phyloP scores from a whole-genome alignment of 2,888 invertebrate species.

The Homarus gammarus region DNA sequence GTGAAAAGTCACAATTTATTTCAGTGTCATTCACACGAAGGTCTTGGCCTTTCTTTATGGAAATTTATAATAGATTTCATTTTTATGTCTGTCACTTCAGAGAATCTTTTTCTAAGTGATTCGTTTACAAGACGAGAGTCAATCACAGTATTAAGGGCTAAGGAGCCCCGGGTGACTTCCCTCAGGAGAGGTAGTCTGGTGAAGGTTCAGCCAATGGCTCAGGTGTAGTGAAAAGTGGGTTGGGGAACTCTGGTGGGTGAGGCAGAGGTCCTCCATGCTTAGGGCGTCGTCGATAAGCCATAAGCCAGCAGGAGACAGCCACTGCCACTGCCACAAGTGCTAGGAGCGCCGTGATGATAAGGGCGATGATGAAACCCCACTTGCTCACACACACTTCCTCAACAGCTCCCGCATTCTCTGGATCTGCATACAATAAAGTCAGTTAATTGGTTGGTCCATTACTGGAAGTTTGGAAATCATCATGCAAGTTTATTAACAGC shows the following conservation, averaged over 20 bases:
- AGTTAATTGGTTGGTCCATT: neutral
- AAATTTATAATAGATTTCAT: neutral
- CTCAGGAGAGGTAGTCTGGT: slow-evolving; percentile 85
- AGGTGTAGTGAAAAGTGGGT: slow-evolving; percentile 92
- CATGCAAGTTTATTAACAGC: too few species aligned
- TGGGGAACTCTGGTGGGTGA: slow-evolving; percentile 96
- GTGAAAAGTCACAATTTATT: neutral
- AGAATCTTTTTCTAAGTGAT: neutral
- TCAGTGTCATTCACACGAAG: neutral
- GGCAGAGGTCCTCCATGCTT: slow-evolving; percentile 93
- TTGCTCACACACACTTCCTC: slow-evolving; percentile 96
- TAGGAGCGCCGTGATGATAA: slow-evolving; percentile 93
- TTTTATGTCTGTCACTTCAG: neutral
- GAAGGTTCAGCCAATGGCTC: slow-evolving; percentile 90
- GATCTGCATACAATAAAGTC: slow-evolving; percentile 6
- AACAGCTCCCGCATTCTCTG: slow-evolving; percentile 43
- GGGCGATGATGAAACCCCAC: slow-evolving; percentile 93
- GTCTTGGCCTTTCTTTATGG: neutral
- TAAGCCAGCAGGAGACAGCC: slow-evolving; percentile 96
- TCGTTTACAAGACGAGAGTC: neutral
- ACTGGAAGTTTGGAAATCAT: too few species aligned
- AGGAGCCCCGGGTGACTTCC: neutral
- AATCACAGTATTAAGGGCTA: slow-evolving; percentile 41
- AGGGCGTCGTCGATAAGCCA: slow-evolving; percentile 93
- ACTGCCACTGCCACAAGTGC: slow-evolving; percentile 96